Evolutionary conservation across 2,797 vertebrate genomes (phyloP).

Genomic region (Poecilia picta): DNA sequence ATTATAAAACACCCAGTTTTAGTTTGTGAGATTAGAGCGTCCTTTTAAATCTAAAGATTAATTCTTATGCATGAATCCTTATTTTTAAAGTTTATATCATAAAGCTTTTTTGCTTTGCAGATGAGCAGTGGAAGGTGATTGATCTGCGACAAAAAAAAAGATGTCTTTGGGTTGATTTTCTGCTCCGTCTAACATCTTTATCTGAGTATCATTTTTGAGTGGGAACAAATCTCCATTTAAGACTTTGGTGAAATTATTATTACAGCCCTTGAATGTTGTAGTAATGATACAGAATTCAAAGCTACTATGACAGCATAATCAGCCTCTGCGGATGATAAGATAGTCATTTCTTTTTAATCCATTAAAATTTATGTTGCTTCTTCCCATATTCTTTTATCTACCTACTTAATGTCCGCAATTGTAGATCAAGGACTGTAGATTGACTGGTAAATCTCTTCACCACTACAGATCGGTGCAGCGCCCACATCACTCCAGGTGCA

Average conservation of each 20-base stretch:
- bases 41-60: neutral
- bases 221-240: conserved; percentile 3
- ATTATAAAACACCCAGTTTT: neutral
- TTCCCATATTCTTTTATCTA: too few species aligned
- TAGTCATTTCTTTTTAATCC: neutral
- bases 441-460: neutral
- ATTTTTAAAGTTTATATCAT: neutral
- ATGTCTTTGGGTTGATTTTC: neutral
- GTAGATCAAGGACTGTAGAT: neutral
- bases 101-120: neutral
- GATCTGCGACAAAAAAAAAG: neutral
- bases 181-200: neutral
- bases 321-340: neutral
- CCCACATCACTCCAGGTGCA: neutral
- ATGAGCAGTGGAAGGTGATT: neutral
- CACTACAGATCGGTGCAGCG: neutral
- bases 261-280: neutral
- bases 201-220: neutral
- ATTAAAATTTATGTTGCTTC: neutral
- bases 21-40: neutral
- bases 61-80: neutral
- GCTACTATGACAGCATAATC: neutral
- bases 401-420: too few species aligned
- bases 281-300: neutral
- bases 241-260: neutral